Base-by-base conservation (phyloP, 2,797 vertebrate genomes). In the Platalea minor region DNA sequence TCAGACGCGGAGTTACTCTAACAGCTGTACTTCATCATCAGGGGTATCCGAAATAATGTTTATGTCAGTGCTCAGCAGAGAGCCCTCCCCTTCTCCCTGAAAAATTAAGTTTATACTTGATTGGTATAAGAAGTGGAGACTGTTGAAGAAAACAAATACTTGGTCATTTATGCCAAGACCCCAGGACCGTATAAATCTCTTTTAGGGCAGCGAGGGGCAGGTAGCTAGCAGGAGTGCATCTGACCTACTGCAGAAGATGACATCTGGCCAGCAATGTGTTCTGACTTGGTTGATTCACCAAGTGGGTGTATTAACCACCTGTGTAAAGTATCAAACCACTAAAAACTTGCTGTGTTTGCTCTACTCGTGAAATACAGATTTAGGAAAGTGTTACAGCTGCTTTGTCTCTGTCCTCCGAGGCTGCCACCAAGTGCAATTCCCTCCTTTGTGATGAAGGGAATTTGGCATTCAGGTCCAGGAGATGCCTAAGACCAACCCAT, bases 11-110 rank as follows among this genome's bases (percentile, higher is more conserved):
- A 25, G 24, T 68, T 63, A 16, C 29, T 76, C 0, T 39, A 59
- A 46, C 25, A 56, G 11, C 29, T 46, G 9, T 11, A 19, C 33
- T 12, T 41, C 37, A 16, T 31, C 65, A 33, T 5, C 0, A 0
- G 10, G 7, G 33, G 19, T 33, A 50, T 63, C 69, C 2, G 1
- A 88, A 48, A 70, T 24, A 31, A 21, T 4, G 7, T 11, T 50
- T 76, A 8, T 48, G 23, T 19, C 74, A 43, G 31, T 10, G 79
- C 29, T 29, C 31, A 29, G 45, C 0, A 0, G 13, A 60, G 7
- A 65, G 23, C n/a, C 28, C 24, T 73, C 18, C 10, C 16, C 18
- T 56, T 45, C 56, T 20, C n/a, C 25, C 18, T 14, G 17, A 56
- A 67, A 75, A 59, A 56, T 5, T n/a, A 41, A 33, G 11, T 56